A percentile compares a stretch with the other conserved stretches of the same genome.
phyloP scores from a whole-genome alignment of 2,797 vertebrate genomes.

The Hephaestus fuliginosus region DNA sequence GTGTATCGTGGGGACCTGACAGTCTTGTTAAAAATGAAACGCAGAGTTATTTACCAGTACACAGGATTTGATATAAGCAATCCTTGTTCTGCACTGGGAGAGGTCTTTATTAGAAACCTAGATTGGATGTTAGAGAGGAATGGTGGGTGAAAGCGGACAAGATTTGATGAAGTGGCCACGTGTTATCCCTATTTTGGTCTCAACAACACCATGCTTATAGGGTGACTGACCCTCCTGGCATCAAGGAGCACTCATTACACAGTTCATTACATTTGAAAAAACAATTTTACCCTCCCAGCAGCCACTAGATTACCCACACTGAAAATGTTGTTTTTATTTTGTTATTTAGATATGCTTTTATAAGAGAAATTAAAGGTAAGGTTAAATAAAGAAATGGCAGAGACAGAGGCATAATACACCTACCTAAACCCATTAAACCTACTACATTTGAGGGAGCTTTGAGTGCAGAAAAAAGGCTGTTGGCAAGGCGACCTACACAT shows the following conservation, averaged over 20 bases:
- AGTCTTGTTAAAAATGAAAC: constrained; percentile 62
- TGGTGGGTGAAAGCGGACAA: neutral
- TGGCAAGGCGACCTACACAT: too few species aligned
- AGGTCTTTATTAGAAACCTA: constrained; percentile 41
- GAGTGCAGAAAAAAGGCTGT: too few species aligned
- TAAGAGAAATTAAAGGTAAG: neutral
- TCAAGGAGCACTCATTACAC: neutral
- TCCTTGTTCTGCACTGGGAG: neutral
- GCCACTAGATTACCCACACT: neutral
- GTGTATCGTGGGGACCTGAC: constrained; percentile 28
- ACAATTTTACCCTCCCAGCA: neutral
- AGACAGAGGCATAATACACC: too few species aligned
- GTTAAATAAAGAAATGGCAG: too few species aligned
- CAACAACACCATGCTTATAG: neutral
- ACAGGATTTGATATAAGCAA: constrained; percentile 32
- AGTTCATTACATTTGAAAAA: constrained; percentile 11
- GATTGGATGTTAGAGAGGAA: constrained; percentile 26
- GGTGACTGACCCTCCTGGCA: neutral
- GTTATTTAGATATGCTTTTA: neutral
- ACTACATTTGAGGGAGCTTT: neutral
- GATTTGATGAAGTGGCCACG: constrained; percentile 7
- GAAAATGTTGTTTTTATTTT: neutral
- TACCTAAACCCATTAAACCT: neutral
- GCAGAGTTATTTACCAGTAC: constrained; percentile 46
- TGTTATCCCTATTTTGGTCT: neutral